Percentiles rank a stretch among this genome's conserved stretches.
These are phyloP conservation scores for Rhynchonema sp. DNA, from an alignment of 2,888 invertebrate genomes.

Conservation along the genomic window DNA sequence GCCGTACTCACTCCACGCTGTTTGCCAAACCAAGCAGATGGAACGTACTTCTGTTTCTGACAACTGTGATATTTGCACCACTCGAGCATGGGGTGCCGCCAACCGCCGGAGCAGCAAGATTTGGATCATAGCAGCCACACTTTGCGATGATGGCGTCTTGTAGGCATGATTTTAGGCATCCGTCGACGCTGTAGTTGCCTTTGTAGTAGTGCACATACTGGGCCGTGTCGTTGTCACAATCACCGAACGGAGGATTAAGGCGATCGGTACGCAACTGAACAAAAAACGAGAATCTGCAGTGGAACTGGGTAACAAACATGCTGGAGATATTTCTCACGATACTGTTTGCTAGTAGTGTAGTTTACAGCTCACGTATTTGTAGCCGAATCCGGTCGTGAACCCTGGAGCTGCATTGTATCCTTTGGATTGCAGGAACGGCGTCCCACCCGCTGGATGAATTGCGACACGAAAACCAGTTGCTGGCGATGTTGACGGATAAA, in stretches of 20 bases:
- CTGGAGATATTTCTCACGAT: no score
- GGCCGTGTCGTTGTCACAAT: not conserved
- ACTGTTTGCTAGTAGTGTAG: no score
- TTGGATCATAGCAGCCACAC: not conserved
- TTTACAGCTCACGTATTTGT: not conserved
- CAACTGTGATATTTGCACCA: no score
- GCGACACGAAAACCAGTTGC: not conserved
- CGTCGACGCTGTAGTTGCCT: not conserved
- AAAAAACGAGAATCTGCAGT: no score
- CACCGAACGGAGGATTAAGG: not conserved
- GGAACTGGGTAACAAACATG: not conserved
- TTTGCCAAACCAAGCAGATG: no score
- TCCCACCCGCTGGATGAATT: not conserved
- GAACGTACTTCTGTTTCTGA: no score
- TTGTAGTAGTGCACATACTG: no score
- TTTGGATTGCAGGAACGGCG: not conserved
- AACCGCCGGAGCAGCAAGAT: not conserved
- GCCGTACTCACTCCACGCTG: no score
- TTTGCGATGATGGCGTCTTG: not conserved
- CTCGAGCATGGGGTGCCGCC: no score
- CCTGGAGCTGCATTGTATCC: not conserved
- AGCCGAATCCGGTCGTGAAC: not conserved
- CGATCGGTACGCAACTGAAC: not conserved
- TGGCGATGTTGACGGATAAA: not conserved
- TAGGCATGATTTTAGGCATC: not conserved